Evolutionary conservation across 1,140 invertebrate genomes (phyloP), one percentile per base, ranked within the genome.

Genomic region (Orius laevigatus): DNA sequence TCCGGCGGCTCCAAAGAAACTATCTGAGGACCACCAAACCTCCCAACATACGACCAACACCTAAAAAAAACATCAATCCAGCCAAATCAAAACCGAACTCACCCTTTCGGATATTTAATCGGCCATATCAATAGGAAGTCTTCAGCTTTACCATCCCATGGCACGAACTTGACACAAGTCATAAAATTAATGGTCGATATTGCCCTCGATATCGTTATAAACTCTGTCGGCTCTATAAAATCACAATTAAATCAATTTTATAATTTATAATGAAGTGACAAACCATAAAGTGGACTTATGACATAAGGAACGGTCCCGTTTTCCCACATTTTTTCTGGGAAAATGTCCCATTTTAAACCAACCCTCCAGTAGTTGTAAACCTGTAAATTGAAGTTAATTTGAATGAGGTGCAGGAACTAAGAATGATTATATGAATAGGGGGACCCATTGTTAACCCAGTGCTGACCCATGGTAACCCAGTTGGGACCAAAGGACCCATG

Each of bases 11-110:
- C 71, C 5, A 81, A 57, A 12, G 74, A 76, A 3, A 81, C 58
- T 43, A 78, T 65, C 61, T 81, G 78, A 3, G 72, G 63, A 2
- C 78, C 78, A n/a, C 78, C 78, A 31, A 67, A 66, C 49, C 64
- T 61, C 5, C 76, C 78, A 4, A 80, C 71, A 60, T 68, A 78
- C 0, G 76, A 78, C 76, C 77, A 80, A 59, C 78, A 81, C 16
- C 66, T 63, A 36, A 5, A 42, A 14, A 41, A 36, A 12, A 9
- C 6, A 47, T 16, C 16, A 35, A 14, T 36, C n/a, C 31, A 20
- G 16, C 6, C 12, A 8, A 20, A 45, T 12, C 5, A 31, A 46
- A n/a, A 19, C 32, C 11, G 25, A 4, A 51, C 52, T 57, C 59
- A 69, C 67, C 68, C 68, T 53, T 68, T 66, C 19, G 75, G 75